phyloP scores from a whole-genome alignment of 1,140 invertebrate species.

The Bombus huntii region DNA sequence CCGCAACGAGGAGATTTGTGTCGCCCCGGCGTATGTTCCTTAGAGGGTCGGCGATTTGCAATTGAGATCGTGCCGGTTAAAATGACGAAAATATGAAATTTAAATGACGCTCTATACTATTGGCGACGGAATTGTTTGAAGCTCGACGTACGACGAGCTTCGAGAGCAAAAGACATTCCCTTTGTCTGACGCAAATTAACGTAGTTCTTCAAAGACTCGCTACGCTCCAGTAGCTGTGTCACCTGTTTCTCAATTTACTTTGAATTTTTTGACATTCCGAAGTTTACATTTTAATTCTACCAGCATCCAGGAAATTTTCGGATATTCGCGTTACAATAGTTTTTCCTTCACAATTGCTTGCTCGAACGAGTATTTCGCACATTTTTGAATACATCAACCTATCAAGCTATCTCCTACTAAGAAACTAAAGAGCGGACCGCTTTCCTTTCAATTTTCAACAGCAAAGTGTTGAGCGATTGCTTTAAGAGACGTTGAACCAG shows the following conservation, averaged over 20 bases:
- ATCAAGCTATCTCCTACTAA: too few species aligned
- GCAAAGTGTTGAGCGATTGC: too few species aligned
- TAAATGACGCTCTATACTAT: not conserved
- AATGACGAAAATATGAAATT: not conserved
- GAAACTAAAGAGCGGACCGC: too few species aligned
- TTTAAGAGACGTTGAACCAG: too few species aligned
- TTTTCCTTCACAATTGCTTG: too few species aligned
- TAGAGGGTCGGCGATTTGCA: not conserved
- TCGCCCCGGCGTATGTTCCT: not conserved
- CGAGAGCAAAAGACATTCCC: not conserved
- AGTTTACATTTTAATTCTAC: too few species aligned
- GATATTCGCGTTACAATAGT: too few species aligned
- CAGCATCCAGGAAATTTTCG: too few species aligned
- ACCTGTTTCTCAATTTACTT: not conserved
- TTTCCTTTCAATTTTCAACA: too few species aligned
- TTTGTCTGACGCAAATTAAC: not conserved
- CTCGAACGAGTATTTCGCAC: too few species aligned
- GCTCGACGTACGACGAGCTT: too few species aligned
- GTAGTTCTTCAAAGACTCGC: not conserved
- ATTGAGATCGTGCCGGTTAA: not conserved
- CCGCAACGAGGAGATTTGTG: not conserved
- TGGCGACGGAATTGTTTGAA: not conserved
- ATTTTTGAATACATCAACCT: too few species aligned
- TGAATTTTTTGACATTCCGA: not conserved
- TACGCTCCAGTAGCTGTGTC: not conserved